A percentile compares a stretch with the other conserved stretches of the same genome.
These are phyloP conservation scores for Argyrosomus japonicus DNA, from an alignment of 2,113 vertebrate genomes.

Conservation along the genomic window DNA sequence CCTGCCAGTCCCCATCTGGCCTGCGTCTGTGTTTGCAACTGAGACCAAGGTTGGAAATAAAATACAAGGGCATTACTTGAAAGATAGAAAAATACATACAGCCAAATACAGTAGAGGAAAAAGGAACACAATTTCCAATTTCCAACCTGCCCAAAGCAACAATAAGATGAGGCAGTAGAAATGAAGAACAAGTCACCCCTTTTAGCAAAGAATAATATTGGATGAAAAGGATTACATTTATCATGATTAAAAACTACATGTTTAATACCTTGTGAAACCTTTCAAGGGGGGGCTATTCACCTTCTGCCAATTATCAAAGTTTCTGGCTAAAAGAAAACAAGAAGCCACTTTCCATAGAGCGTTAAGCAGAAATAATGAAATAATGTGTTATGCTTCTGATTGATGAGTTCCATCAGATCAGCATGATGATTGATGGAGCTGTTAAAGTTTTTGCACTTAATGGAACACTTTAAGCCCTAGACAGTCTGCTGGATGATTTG, in stretches of 20 bases:
- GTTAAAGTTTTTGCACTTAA: constrained; percentile 30
- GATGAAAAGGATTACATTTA: background rate
- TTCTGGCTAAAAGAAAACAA: constrained; percentile 13
- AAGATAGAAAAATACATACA: constrained; percentile 30
- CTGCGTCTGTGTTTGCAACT: constrained; percentile 53
- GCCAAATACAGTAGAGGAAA: background rate
- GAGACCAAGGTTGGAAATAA: constrained; percentile 75
- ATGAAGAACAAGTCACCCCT: background rate
- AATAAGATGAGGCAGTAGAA: background rate
- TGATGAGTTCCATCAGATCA: constrained; percentile 46
- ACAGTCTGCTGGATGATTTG: constrained; percentile 19
- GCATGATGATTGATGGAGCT: constrained; percentile 45
- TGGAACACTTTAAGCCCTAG: constrained; percentile 1
- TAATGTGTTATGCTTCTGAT: constrained; percentile 39
- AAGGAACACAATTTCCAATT: background rate
- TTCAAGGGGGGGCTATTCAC: background rate
- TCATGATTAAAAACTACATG: background rate
- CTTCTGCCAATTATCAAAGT: constrained; percentile 5
- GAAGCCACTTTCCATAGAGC: background rate
- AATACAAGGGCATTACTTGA: constrained; percentile 65
- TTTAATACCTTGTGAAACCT: background rate
- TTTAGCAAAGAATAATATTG: background rate
- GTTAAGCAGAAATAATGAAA: constrained; percentile 28
- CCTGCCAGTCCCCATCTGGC: constrained; percentile 72
- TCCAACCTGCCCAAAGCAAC: constrained; percentile 12